Base-by-base conservation (phyloP, 1,140 invertebrate genomes). In the Nasonia longicornis region DNA sequence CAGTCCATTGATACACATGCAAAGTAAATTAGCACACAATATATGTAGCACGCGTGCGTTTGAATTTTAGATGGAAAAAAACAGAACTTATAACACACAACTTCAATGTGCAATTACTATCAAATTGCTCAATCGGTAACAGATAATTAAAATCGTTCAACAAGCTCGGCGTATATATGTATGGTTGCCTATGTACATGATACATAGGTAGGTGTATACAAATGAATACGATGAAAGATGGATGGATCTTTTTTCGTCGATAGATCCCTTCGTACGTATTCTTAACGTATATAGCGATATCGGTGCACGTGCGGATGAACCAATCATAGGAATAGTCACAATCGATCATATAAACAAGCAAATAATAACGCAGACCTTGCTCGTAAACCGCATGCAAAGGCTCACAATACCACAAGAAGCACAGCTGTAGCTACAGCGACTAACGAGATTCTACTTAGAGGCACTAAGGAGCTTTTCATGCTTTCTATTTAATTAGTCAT, bases 381-480 rank as follows among this genome's bases (percentile, higher is more conserved):
- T 22, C 66, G 22, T 70, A 58, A 77, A 35, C 26, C 45, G 45
- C 66, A 26, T 70, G 66, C 76, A 20, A 69, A 70, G 16, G 22
- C n/a, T n/a, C 12, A 20, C 16, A 11, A 67, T 26, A 26, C 22
- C 0, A 52, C 16, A 70, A 38, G 11, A 64, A 29, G 26, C 73
- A 75, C 2, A 14, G 11, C 52, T 35, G 1, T 66, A 66, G 10
- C 8, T 14, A 67, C 26, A 12, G 7, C 16, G 26, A 12, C 29
- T 29, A 67, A 67, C 12, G 26, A 31, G 64, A 67, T 67, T 31
- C 14, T 31, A 31, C 64, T 31, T 26, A 67, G 64, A 67, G 2
- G 64, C 22, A 31, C 26, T 29, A 67, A 67, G 26, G 14, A 67
- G 64, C 64, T 67, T 29, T 67, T 11, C 64, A 67, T 67, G 26